Evolutionary conservation across 2,797 vertebrate genomes (phyloP), one percentile per base, ranked within the genome.

Genomic region (Graptemys geographica): DNA sequence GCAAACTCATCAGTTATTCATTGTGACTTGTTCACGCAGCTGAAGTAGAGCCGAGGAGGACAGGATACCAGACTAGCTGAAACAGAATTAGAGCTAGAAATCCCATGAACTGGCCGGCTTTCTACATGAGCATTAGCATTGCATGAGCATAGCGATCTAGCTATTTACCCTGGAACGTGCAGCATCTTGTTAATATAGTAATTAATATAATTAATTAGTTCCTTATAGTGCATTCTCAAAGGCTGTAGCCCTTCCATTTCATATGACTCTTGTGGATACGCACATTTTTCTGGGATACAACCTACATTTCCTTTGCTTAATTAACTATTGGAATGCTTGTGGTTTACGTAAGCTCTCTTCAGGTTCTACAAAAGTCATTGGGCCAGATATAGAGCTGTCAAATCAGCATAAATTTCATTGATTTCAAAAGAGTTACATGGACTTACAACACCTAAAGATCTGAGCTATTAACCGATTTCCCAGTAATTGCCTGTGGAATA

Each of bases 251-350:
- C 90, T 94, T 92, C 94, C 84, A 83, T 62, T 84, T 4, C 94
- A 95, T 56, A 83, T 53, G 95, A 89, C 90, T 72, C 94, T 89
- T 95, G 94, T 94, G 59, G 59, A n/a, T 95, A 95, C 90, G 90
- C 96, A 92, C 79, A 91, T 96, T 97, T 97, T 97, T 95, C 97
- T 94, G 94, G 69, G 89, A 96, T 83, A 93, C 83, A 90, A 93
- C 69, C 86, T 96, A 90, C 92, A 89, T 96, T 97, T 96, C 96
- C 97, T 92, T 89, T 90, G 96, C 88, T 96, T 97, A 96, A 96
- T 96, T 96, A 97, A 95, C 95, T 94, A 97, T 97, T 96, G 96
- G 95, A 96, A 97, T 95, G 95, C 95, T 95, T 97, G 90, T 95
- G 94, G 94, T 97, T 96, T 97, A 95, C 96, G 91, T 89, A 89